Percentiles rank a stretch among this genome's conserved stretches.
Conservation (phyloP, 2,113 vertebrate species). For the Patagioenas fasciata region DNA sequence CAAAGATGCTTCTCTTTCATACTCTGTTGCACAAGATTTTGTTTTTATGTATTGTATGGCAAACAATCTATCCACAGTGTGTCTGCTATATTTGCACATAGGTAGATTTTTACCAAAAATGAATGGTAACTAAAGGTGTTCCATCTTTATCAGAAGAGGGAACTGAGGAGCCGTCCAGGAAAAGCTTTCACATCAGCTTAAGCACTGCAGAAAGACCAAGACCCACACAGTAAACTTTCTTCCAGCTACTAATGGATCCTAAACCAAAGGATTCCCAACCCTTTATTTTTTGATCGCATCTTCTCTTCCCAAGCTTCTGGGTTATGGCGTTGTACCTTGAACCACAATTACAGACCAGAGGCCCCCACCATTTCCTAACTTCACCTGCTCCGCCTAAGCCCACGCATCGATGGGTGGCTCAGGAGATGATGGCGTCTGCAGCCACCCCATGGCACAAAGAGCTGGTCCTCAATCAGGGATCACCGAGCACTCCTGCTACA, state of each 20-base stretch:
- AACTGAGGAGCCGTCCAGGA: background rate
- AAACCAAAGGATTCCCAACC: background rate
- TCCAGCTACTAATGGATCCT: background rate
- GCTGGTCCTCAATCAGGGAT: no score
- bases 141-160: background rate
- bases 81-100: background rate
- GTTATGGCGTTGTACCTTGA: background rate
- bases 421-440: accelerated
- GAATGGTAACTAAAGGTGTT: accelerated
- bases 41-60: accelerated
- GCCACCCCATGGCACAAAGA: accelerated
- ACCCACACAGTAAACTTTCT: background rate
- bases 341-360: accelerated
- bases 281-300: background rate
- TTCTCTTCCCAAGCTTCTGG: background rate
- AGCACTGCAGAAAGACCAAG: background rate
- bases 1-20: background rate
- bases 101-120: background rate
- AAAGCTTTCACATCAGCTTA: background rate
- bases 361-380: background rate
- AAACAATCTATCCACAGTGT: background rate
- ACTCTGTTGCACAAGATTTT: accelerated
- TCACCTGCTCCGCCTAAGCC: background rate
- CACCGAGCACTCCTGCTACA: background rate
- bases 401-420: accelerated